Evolutionary conservation across 2,113 vertebrate genomes (phyloP), one percentile per base, ranked within the genome.

Genomic region (Microtus pennsylvanicus): DNA sequence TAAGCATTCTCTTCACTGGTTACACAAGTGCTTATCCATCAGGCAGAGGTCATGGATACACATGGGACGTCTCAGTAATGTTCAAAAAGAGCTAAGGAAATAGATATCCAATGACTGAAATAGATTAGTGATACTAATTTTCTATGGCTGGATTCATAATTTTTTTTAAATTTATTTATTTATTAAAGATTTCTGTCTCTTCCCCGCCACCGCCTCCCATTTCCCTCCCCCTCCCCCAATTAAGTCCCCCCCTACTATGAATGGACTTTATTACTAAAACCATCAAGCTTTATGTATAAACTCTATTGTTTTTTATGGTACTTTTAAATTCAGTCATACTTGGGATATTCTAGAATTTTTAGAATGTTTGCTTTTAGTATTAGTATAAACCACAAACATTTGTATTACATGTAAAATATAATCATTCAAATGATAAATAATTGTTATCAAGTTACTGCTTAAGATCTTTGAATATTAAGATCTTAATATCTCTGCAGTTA

Each of bases 351-450:
- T 47, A 86, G 33, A 65, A 69, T 50, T 50, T 22, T 69, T 87
- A 50, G 45, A 45, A 4, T 95, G 93, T 91, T 92, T 94, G 90
- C 70, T 95, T 96, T 93, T 89, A 96, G 93, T 95, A 65, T 70
- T 75, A 83, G 45, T 93, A 74, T 95, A 91, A 96, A 65, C 35
- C n/a, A 92, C 45, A 92, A 97, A 90, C 12, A 94, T 30, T 94
- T 72, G 26, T 19, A 70, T 90, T 85, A 93, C 58, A 76, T 30
- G 55, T 91, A 87, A 95, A 94, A 96, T 93, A 26, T 75, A 80
- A 86, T 95, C 35, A 88, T 52, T 95, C 72, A 96, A 45, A 74
- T 95, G 61, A 24, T 87, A 90, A 96, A 6, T 82, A 87, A 8
- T 94, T 92, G 30, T 65, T 85, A 69, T 93, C n/a, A 92, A 89